These are phyloP conservation scores for human (Homo sapiens) DNA, from an alignment of 2,113 vertebrate genomes.

Conservation along the genomic window GRCh38 chr2:230540501-230541000, in stretches of 20 bases:
- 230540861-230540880: neutral
- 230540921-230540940: neutral
- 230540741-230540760: neutral
- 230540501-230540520: neutral
- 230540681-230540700: neutral
- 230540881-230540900: slow-evolving; percentile 59
- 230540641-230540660: neutral
- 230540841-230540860: neutral
- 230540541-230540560: neutral
- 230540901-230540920: neutral
- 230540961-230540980: slow-evolving; percentile 39
- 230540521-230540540: neutral
- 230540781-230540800: neutral
- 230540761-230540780: neutral
- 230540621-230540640: neutral
- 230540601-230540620: neutral
- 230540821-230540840: neutral
- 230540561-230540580: neutral
- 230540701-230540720: neutral
- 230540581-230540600: neutral
- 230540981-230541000: slow-evolving; percentile 56
- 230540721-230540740: neutral
- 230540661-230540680: neutral
- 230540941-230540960: neutral
- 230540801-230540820: neutral